Evolutionary conservation across 2,113 vertebrate species (phyloP).

Genomic region (Leptobrachium ailaonicum): DNA sequence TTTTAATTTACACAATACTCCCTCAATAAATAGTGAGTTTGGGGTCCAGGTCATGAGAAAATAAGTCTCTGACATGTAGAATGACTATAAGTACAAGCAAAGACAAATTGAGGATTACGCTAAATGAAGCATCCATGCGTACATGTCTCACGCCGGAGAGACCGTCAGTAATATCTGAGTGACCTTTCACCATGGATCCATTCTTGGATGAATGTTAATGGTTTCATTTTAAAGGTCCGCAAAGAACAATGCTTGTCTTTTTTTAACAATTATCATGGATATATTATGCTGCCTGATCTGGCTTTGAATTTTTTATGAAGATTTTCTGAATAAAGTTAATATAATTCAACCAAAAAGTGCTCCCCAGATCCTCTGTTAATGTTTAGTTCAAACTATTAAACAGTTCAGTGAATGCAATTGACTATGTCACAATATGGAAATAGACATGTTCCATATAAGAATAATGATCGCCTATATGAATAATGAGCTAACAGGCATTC

Average conservation of each 20-base stretch:
- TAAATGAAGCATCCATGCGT: conserved; percentile 15
- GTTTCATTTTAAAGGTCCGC: conserved; percentile 30
- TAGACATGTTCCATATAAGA: not conserved
- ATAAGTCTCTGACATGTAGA: not conserved
- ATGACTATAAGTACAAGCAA: conserved; percentile 12
- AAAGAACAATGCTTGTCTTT: conserved; percentile 27
- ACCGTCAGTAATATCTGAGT: not conserved
- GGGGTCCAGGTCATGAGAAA: not conserved
- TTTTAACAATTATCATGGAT: conserved; percentile 27
- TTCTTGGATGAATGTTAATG: conserved; percentile 41
- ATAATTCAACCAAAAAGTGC: conserved; percentile 23
- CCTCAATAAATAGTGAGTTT: no score
- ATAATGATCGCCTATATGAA: not conserved
- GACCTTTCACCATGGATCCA: conserved; percentile 14
- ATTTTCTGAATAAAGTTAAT: conserved; percentile 20
- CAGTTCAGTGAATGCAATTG: not conserved
- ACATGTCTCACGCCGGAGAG: not conserved
- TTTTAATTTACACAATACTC: no score
- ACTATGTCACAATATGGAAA: not conserved
- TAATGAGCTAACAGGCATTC: no score
- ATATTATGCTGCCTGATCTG: conserved; percentile 29
- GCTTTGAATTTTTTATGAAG: conserved; percentile 42
- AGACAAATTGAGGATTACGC: conserved; percentile 35
- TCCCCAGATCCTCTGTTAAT: conserved; percentile 18
- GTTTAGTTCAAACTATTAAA: conserved; percentile 23